Evolutionary conservation across 2,797 vertebrate genomes (phyloP).

Genomic region (Megalops cyprinoides): DNA sequence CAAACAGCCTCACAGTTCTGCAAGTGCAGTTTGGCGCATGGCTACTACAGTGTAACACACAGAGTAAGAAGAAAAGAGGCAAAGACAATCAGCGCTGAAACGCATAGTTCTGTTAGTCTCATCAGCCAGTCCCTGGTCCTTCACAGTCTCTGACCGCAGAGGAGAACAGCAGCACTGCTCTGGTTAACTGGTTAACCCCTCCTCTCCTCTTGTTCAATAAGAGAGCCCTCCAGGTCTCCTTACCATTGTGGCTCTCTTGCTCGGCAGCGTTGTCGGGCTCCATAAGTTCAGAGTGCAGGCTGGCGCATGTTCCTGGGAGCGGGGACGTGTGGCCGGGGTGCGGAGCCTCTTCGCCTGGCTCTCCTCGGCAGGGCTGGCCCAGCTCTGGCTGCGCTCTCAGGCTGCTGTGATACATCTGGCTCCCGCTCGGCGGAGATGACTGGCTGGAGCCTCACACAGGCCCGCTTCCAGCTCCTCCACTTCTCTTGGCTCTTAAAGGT

Average conservation of each 20-base stretch:
- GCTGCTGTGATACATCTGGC: conserved; percentile 82
- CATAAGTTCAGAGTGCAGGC: conserved; percentile 77
- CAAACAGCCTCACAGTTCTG: not conserved
- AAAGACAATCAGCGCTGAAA: not conserved
- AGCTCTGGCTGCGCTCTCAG: conserved; percentile 54
- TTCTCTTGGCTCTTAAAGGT: conserved; percentile 69
- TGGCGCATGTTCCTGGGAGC: conserved; percentile 61
- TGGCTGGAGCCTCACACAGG: conserved; percentile 73
- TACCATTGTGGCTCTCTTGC: conserved; percentile 83
- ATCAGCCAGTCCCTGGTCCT: not conserved
- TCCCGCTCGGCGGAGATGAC: conserved; percentile 75
- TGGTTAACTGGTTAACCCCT: conserved; percentile 15
- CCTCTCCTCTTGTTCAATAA: not conserved
- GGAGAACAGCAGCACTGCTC: not conserved
- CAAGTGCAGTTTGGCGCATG: not conserved
- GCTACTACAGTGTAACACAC: not conserved
- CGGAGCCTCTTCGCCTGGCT: not conserved
- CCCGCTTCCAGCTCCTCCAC: conserved; percentile 71
- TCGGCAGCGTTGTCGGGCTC: conserved; percentile 80
- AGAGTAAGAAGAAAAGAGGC: not conserved
- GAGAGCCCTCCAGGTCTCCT: conserved; percentile 60
- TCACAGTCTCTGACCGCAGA: not conserved
- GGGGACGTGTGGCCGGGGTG: conserved; percentile 29
- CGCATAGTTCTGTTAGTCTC: not conserved
- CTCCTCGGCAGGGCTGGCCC: conserved; percentile 43